These are phyloP conservation scores for Theristicus caerulescens DNA, from an alignment of 2,113 vertebrate species.

Conservation along the genomic window DNA sequence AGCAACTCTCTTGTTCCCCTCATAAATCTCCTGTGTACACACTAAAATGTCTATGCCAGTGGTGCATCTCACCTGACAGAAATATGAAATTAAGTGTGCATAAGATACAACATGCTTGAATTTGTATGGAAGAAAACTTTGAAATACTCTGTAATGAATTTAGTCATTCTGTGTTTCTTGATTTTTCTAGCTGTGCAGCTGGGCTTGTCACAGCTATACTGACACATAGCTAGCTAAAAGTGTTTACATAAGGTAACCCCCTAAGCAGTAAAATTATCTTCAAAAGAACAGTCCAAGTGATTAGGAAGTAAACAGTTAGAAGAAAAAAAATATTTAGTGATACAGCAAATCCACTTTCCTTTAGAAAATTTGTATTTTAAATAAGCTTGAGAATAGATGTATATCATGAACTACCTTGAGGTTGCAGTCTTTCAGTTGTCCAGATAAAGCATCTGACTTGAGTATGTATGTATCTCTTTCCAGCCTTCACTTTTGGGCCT, in stretches of 20 bases:
- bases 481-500: not conserved
- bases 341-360: not conserved
- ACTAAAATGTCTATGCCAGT: not conserved
- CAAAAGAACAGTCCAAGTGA: not conserved
- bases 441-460: not conserved
- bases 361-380: not conserved
- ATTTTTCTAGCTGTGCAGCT: not conserved
- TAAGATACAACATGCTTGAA: not conserved
- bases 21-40: not conserved
- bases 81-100: not conserved
- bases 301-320: not conserved
- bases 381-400: not conserved
- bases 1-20: not conserved
- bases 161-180: not conserved
- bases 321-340: not conserved
- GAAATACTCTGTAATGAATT: not conserved
- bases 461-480: not conserved
- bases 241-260: not conserved
- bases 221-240: not conserved
- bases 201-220: not conserved
- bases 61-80: not conserved
- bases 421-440: not conserved
- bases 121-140: not conserved
- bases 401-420: not conserved
- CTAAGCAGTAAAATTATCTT: not conserved